A percentile compares a stretch with the other conserved stretches of the same genome.
phyloP scores from a whole-genome alignment of 2,888 invertebrate genomes.

The Scaptomyza tumidula region DNA sequence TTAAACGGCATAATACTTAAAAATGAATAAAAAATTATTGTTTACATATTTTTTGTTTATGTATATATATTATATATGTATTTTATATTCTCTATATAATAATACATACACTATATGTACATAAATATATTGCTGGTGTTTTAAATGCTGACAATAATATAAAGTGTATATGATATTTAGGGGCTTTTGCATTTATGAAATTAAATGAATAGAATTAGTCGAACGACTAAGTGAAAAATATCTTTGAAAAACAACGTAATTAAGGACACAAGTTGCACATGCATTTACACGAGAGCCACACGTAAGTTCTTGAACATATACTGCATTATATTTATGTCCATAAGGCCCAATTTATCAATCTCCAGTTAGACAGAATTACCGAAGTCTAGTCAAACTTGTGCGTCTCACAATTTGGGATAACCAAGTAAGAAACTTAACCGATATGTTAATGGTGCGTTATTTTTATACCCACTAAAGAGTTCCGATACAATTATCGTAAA shows the following conservation, averaged over 20 bases:
- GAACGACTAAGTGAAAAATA: slow-evolving; percentile 7
- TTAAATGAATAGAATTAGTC: slow-evolving; percentile 2
- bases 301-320: slow-evolving; percentile 38
- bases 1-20: background rate
- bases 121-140: background rate
- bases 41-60: too few species aligned
- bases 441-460: too few species aligned
- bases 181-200: slow-evolving; percentile 1
- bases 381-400: too few species aligned
- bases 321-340: too few species aligned
- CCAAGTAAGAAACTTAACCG: too few species aligned
- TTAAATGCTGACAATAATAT: background rate
- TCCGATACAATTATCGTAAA: too few species aligned
- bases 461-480: too few species aligned
- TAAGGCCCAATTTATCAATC: too few species aligned
- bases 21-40: background rate
- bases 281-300: slow-evolving; percentile 67
- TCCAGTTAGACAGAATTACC: too few species aligned
- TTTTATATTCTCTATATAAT: background rate
- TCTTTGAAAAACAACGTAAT: background rate
- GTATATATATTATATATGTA: background rate
- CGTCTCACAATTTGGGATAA: too few species aligned
- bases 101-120: background rate
- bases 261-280: slow-evolving; percentile 25
- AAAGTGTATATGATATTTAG: background rate